A percentile compares a stretch with the other conserved stretches of the same genome.
Evolutionary conservation across 1,140 invertebrate species (phyloP).

Genomic region (Spodoptera frugiperda): DNA sequence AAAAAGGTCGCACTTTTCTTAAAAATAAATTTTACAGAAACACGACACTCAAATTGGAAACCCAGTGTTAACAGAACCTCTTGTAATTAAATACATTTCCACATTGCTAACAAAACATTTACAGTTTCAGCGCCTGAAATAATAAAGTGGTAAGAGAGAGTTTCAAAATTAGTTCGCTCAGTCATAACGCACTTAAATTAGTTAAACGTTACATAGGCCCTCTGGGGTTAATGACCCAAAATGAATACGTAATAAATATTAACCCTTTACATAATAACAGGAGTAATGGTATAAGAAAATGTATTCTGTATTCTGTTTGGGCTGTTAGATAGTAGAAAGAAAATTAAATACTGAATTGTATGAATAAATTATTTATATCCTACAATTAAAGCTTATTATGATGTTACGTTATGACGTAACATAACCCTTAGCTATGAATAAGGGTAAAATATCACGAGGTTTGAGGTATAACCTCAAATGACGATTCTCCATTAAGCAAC

Average conservation of each 20-base stretch:
- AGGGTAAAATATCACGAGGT: no score
- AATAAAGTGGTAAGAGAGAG: background rate
- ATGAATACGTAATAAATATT: background rate
- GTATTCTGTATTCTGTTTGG: no score
- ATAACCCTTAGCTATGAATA: no score
- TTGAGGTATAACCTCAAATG: no score
- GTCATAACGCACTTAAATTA: constrained; percentile 17
- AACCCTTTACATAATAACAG: background rate
- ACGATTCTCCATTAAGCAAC: no score
- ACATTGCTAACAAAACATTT: background rate
- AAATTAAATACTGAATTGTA: no score
- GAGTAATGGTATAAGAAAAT: background rate
- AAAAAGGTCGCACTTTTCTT: background rate
- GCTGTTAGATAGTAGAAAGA: no score
- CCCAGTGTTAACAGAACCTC: background rate
- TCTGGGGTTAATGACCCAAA: background rate
- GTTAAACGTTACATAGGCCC: background rate
- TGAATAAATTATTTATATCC: no score
- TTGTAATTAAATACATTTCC: background rate
- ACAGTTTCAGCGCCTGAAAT: background rate
- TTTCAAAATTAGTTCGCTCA: constrained; percentile 7
- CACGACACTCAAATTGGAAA: background rate
- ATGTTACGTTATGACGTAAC: no score
- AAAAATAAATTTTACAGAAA: background rate
- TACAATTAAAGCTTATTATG: no score